Conservation (phyloP, 2,888 invertebrate genomes). For the Fragum whitleyi region DNA sequence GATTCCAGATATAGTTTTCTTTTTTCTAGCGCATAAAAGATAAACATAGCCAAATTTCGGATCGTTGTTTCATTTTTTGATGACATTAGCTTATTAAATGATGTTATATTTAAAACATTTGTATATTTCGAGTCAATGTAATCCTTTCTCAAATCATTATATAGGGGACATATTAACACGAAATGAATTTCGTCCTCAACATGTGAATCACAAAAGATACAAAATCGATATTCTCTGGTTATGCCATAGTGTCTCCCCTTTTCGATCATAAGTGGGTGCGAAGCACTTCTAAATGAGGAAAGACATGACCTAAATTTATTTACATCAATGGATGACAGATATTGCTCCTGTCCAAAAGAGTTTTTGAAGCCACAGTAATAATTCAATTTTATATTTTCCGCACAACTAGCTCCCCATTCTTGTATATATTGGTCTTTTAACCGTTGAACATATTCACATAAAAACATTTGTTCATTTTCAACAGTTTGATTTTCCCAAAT, state of each 20-base stretch:
- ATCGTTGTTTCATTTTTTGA: no score
- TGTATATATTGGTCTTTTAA: conserved; percentile 20
- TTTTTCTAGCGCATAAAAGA: no score
- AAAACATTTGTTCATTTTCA: not conserved
- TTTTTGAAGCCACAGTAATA: not conserved
- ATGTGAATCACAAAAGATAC: not conserved
- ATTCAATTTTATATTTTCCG: not conserved
- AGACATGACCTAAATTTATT: not conserved
- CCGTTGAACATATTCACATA: not conserved
- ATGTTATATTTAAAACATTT: no score
- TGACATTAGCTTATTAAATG: no score
- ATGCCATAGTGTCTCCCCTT: not conserved
- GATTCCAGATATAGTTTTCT: no score
- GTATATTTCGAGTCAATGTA: no score
- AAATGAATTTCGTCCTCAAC: not conserved
- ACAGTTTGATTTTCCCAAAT: not conserved
- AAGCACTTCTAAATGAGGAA: not conserved
- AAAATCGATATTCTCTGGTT: not conserved
- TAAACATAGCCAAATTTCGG: no score
- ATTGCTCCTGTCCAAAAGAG: not conserved
- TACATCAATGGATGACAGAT: not conserved
- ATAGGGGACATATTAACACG: not conserved
- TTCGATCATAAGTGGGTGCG: not conserved
- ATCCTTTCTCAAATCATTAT: not conserved
- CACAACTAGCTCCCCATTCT: not conserved